phyloP scores from a whole-genome alignment of 2,888 invertebrate genomes.

The Acanthosepion pharaonis region DNA sequence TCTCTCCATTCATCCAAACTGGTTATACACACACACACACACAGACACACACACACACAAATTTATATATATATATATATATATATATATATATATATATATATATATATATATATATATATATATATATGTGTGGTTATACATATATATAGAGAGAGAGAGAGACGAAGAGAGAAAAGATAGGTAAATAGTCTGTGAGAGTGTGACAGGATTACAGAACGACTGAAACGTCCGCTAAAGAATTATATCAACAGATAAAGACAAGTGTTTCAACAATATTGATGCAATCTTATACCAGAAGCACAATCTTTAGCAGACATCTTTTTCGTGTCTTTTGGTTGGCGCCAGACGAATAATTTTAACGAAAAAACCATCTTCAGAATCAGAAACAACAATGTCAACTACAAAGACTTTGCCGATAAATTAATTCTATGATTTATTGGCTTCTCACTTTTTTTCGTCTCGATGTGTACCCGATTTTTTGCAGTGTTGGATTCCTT shows the following conservation, averaged over 20 bases:
- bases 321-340: neutral
- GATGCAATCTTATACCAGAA: neutral
- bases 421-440: constrained; percentile 22
- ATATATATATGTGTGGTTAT: too few relatives aligned
- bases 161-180: too few relatives aligned
- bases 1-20: too few relatives aligned
- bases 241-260: neutral
- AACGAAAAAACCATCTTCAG: neutral
- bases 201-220: too few relatives aligned
- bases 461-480: neutral
- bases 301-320: neutral
- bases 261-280: constrained; percentile 4
- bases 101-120: too few relatives aligned
- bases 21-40: too few relatives aligned
- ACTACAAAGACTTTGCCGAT: constrained; percentile 12
- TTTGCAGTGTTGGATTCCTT: neutral
- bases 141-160: too few relatives aligned
- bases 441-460: neutral
- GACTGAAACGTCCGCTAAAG: neutral
- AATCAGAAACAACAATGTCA: constrained; percentile 10
- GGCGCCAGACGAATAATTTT: neutral
- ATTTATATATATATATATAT: too few relatives aligned
- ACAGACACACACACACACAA: too few relatives aligned
- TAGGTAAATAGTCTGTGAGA: too few relatives aligned
- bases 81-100: too few relatives aligned